Base-by-base conservation (phyloP, 2,797 vertebrate genomes). In the Takifugu rubripes region DNA sequence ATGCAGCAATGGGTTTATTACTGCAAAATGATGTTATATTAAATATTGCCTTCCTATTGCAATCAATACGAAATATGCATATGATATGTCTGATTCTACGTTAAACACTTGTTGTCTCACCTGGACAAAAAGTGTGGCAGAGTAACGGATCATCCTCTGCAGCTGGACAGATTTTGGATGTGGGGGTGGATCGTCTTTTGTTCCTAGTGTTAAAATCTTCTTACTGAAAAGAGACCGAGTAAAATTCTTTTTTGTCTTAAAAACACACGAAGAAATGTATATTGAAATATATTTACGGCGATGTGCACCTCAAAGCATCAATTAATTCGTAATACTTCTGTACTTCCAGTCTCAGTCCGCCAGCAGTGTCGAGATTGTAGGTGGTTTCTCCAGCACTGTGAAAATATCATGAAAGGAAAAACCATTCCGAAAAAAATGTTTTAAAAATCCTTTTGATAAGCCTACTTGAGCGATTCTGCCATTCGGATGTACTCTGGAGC, bases 251-350 rank as follows among this genome's bases (percentile, higher is more conserved):
- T 52, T 27, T 49, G 21, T 14, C 9, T 6, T 27, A 7, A 57
- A 5, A 66, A 55, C 43, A 52, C 1, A 1, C 50, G 3, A 45
- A 9, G 59, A 15, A 3, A 42, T 5, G 27, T 27, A 0, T 29
- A 11, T 21, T 62, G 29, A n/a, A 3, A 25, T 6, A 2, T 62
- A 5, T 57, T 0, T 31, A 5, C n/a, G 47, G 24, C 11, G 11
- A 8, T 3, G 16, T 46, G 3, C 90, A 99, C 97, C 97, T 99
- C 66, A 99, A 83, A 48, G 94, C 92, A 33, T 99, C 97, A 46
- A 99, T 97, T n/a, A 95, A 89, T 69, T 99, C 97, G 0, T 99
- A 99, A 51, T 95, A 92, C 84, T 96, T 99, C 84, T 96, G 95
- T 36, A 99, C 94, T 78, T 99, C 97, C 73, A 98, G 77, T 52